Percentiles rank a stretch among this genome's conserved stretches.
Evolutionary conservation across 1,140 invertebrate species (phyloP).

Genomic region (Rhopalosiphum padi): DNA sequence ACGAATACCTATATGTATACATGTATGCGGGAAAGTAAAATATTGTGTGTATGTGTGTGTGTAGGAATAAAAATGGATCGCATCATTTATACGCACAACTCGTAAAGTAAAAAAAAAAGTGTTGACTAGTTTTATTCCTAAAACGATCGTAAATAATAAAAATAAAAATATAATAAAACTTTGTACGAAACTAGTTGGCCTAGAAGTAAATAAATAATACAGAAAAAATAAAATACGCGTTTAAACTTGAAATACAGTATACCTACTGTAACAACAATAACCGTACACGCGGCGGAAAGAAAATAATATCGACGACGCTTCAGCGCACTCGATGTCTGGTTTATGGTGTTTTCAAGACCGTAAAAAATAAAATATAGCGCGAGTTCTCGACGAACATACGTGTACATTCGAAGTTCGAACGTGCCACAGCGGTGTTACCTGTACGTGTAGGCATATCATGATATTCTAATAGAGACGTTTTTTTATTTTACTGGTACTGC

Average conservation of each 20-base stretch:
- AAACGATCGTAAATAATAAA: slow-evolving; percentile 41
- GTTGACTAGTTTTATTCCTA: slow-evolving; percentile 46
- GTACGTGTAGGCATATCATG: neutral
- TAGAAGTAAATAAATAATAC: slow-evolving; percentile 38
- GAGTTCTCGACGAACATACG: neutral
- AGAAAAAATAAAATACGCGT: neutral
- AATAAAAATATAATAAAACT: slow-evolving; percentile 35
- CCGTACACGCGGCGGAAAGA: neutral
- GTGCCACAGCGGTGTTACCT: neutral
- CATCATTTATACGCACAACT: neutral
- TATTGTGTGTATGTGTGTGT: neutral
- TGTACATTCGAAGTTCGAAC: neutral
- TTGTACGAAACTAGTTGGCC: slow-evolving; percentile 35
- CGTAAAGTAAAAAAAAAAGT: slow-evolving; percentile 38
- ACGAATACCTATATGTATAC: neutral
- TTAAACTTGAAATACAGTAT: neutral
- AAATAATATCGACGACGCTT: neutral
- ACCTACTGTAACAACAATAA: neutral
- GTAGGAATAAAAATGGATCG: slow-evolving; percentile 12
- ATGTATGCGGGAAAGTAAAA: neutral
- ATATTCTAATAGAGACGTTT: slow-evolving; percentile 5
- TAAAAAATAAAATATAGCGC: neutral
- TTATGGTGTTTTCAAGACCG: neutral
- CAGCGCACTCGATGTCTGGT: neutral
- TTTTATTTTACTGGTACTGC: neutral